Evolutionary conservation across 2,888 invertebrate genomes (phyloP).

Genomic region (Monoplex corrugatus): DNA sequence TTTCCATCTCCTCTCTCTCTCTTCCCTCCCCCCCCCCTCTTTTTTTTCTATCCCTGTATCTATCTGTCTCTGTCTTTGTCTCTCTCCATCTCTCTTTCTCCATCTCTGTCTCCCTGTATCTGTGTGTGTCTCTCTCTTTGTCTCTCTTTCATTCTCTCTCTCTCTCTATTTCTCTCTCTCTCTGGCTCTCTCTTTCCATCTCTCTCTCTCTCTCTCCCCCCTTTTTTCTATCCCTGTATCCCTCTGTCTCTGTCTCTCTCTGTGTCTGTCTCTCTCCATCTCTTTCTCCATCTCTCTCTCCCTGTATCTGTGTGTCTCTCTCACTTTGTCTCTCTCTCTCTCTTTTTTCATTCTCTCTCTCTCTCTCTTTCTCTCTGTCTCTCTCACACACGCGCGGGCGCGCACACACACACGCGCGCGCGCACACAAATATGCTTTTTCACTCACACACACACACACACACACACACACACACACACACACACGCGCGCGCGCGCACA

Average conservation of each 20-base stretch:
- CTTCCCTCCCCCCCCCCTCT: no score
- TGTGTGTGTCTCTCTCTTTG: background rate
- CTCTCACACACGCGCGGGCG: no score
- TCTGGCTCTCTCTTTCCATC: background rate
- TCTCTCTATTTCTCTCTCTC: background rate
- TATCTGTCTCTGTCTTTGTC: no score
- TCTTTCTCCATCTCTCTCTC: no score
- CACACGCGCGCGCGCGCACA: no score
- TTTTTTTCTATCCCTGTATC: no score
- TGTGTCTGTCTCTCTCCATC: background rate
- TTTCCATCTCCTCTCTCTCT: no score
- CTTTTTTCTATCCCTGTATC: background rate
- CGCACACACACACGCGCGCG: no score
- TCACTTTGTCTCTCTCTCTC: background rate
- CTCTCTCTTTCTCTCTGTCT: background rate
- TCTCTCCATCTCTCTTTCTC: no score
- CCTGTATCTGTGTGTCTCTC: background rate
- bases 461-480: no score
- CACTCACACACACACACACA: no score
- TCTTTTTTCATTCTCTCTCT: background rate
- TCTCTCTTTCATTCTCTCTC: background rate
- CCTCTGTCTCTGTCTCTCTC: background rate
- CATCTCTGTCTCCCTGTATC: background rate
- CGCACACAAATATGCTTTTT: no score
- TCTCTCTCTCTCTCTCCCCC: background rate